Evolutionary conservation across 1,140 invertebrate species (phyloP).

Genomic region (Drosophila rufa): DNA sequence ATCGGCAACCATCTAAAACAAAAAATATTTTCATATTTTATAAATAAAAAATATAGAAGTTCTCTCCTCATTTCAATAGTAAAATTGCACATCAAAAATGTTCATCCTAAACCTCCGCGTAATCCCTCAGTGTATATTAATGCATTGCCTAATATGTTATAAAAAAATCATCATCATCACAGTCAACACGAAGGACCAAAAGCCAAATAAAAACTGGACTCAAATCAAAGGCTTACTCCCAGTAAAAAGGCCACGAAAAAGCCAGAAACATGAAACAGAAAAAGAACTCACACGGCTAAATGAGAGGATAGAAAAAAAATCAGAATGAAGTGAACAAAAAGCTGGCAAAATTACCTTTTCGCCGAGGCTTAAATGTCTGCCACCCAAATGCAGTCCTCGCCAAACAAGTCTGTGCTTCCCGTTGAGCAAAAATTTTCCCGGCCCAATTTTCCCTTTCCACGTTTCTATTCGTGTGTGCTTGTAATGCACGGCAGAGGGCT

Average conservation of each 20-base stretch:
- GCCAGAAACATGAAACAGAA: slow-evolving; percentile 27
- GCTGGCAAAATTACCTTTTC: slow-evolving; percentile 79
- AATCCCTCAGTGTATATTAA: slow-evolving; percentile 41
- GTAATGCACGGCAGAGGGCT: slow-evolving; percentile 11
- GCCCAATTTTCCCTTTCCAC: slow-evolving; percentile 14
- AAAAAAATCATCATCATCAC: slow-evolving; percentile 28
- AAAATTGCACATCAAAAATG: neutral
- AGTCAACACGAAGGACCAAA: slow-evolving; percentile 56
- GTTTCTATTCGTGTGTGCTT: slow-evolving; percentile 15
- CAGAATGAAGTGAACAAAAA: slow-evolving; percentile 72
- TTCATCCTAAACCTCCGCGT: neutral
- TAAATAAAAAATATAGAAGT: too few relatives aligned
- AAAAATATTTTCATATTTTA: neutral
- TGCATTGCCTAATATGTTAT: slow-evolving; percentile 49
- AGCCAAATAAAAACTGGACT: slow-evolving; percentile 28
- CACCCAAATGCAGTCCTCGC: slow-evolving; percentile 18
- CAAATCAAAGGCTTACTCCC: slow-evolving; percentile 64
- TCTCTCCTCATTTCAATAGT: too few relatives aligned
- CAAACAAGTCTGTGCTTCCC: slow-evolving; percentile 39
- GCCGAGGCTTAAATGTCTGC: slow-evolving; percentile 73
- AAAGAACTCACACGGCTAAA: slow-evolving; percentile 32
- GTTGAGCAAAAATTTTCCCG: slow-evolving; percentile 27
- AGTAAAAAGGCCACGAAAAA: slow-evolving; percentile 35
- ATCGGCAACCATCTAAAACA: too few relatives aligned
- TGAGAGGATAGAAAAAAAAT: slow-evolving; percentile 49